A percentile compares a stretch with the other conserved stretches of the same genome.
Evolutionary conservation across 2,797 vertebrate species (phyloP).

Genomic region (Sebastes cheni): DNA sequence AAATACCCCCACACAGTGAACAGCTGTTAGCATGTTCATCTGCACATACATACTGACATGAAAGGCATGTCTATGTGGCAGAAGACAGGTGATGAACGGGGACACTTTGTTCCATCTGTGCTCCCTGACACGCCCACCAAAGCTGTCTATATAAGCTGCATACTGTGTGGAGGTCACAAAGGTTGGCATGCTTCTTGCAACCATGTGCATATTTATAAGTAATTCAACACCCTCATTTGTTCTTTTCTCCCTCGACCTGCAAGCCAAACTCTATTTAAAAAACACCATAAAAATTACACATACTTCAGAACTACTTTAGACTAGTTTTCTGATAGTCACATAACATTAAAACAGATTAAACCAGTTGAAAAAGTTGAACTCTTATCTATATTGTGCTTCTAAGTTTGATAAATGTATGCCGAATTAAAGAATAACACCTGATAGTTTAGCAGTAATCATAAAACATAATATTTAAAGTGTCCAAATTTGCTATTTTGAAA

Average conservation of each 20-base stretch:
- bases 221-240: not conserved
- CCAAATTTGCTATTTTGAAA: not conserved
- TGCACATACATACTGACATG: slow-evolving; percentile 6
- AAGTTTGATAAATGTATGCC: not conserved
- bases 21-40: slow-evolving; percentile 1
- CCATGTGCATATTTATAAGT: not conserved
- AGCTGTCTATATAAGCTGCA: not conserved
- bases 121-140: slow-evolving; percentile 26
- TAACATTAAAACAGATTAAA: not conserved
- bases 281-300: no score
- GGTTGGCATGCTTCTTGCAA: not conserved
- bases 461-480: not conserved
- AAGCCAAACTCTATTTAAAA: not conserved
- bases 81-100: slow-evolving; percentile 13
- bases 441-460: not conserved
- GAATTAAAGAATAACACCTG: not conserved
- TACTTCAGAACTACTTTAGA: not conserved
- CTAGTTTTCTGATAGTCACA: not conserved
- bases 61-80: not conserved
- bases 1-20: not conserved
- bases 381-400: no score
- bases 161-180: not conserved
- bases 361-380: not conserved
- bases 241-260: not conserved
- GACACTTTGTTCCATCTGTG: slow-evolving; percentile 44